Evolutionary conservation across 1,140 invertebrate species (phyloP).

Genomic region (Tetramorium alpestre): DNA sequence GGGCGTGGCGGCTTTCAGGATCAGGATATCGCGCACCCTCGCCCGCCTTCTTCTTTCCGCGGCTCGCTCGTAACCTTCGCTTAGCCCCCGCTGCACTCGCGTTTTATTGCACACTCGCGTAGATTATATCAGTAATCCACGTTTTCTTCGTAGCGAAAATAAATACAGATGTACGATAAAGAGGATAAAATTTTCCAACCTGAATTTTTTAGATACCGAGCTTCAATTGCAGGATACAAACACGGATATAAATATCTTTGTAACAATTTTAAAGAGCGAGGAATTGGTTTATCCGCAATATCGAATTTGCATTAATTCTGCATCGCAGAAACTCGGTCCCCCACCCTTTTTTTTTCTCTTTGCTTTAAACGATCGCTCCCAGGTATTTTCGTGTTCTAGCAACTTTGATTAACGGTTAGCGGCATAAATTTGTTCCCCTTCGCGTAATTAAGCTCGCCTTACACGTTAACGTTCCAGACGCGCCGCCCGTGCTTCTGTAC

Average conservation of each 20-base stretch:
- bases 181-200: neutral
- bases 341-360: neutral
- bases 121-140: conserved; percentile 39
- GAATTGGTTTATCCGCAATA: conserved; percentile 1
- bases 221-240: neutral
- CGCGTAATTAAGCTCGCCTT: conserved; percentile 55
- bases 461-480: conserved; percentile 87
- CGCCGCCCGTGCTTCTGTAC: conserved; percentile 92
- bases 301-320: conserved; percentile 40
- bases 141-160: conserved; percentile 23
- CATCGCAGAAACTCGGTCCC: neutral
- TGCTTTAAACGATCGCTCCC: conserved; percentile 14
- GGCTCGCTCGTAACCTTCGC: conserved; percentile 25
- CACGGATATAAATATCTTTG: neutral
- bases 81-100: neutral
- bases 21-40: conserved; percentile 51
- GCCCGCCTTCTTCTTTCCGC: conserved; percentile 47
- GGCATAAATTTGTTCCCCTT: conserved; percentile 30
- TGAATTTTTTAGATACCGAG: neutral
- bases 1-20: conserved; percentile 66
- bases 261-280: conserved; percentile 4
- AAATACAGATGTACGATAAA: neutral
- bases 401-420: conserved; percentile 41
- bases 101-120: conserved; percentile 24
- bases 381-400: conserved; percentile 22